phyloP scores from a whole-genome alignment of 2,888 invertebrate genomes.

The Achlya flavicornis region DNA sequence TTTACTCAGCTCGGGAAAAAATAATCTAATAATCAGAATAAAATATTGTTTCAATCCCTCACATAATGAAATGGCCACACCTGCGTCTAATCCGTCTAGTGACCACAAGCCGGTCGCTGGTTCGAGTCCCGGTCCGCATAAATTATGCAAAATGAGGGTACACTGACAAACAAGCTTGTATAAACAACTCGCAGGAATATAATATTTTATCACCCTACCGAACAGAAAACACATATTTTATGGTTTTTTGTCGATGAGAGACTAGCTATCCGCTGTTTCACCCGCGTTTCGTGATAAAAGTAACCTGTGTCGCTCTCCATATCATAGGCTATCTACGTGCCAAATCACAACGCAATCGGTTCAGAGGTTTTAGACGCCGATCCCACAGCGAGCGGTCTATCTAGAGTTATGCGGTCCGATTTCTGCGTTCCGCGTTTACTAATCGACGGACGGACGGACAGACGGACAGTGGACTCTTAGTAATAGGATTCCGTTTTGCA shows the following conservation, averaged over 20 bases:
- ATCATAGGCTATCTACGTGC: too few species aligned
- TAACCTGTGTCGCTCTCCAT: too few species aligned
- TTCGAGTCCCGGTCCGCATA: slow-evolving; percentile 32
- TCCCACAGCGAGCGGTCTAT: too few species aligned
- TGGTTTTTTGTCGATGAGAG: not conserved
- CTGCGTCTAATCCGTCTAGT: slow-evolving; percentile 23
- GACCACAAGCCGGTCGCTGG: slow-evolving; percentile 24
- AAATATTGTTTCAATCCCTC: slow-evolving; percentile 6
- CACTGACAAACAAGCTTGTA: slow-evolving; percentile 26
- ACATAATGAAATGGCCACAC: slow-evolving; percentile 24
- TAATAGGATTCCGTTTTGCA: too few species aligned
- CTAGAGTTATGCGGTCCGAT: too few species aligned
- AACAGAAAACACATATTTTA: slow-evolving; percentile 14
- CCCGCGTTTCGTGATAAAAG: too few species aligned
- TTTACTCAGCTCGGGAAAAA: too few species aligned
- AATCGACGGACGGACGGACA: too few species aligned
- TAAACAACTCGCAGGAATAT: slow-evolving; percentile 22
- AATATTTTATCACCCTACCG: slow-evolving; percentile 15
- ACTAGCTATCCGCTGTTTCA: not conserved
- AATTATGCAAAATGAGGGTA: slow-evolving; percentile 45
- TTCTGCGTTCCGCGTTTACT: too few species aligned
- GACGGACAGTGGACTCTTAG: too few species aligned
- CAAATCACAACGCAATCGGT: too few species aligned
- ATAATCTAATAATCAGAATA: not conserved
- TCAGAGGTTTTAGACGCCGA: too few species aligned